Evolutionary conservation across 2,888 invertebrate genomes (phyloP), one percentile per base, ranked within the genome.

Genomic region (Nudaria mundana): DNA sequence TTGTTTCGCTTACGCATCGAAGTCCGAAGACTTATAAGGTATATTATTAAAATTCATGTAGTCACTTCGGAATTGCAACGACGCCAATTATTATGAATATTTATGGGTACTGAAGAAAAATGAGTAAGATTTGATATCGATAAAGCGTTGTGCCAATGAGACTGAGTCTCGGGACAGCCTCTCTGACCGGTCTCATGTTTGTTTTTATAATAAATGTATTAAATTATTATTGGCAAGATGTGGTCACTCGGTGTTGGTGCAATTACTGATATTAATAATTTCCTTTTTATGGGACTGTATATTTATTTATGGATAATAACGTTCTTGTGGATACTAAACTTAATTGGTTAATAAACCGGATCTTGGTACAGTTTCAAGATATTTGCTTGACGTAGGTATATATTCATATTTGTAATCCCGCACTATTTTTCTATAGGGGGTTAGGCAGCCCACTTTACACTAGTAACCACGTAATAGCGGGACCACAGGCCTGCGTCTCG

Each of bases 61-160:
- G 49, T 56, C 66, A 54, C 53, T 63, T n/a, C 69, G 60, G 66
- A 77, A 71, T 72, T 64, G 66, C 62, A 50, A 48, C 48, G 56
- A 52, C 52, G 64, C 49, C 63, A 63, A 69, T 68, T 63, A 58
- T 51, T 66, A 73, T 80, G 78, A 80, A 81, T 81, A 81, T 81
- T 67, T 75, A 81, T 76, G 62, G 61, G 48, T 44, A 49, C 31
- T 44, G 33, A 40, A 55, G 66, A 68, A 73, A 65, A 67, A 71
- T 69, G 64, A 51, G 49, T 54, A 55, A 71, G 71, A 77, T 79
- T 75, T 75, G 72, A 71, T 73, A 63, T 56, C 50, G 70, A 79
- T 76, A 72, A 57, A 62, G 57, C 25, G 32, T 54, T 40, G 46
- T 56, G 62, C 44, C 47, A 53, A 64, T 61, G 65, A 66, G 63